Conservation (phyloP, 1,140 invertebrate species). For the Eufriesea mexicana region DNA sequence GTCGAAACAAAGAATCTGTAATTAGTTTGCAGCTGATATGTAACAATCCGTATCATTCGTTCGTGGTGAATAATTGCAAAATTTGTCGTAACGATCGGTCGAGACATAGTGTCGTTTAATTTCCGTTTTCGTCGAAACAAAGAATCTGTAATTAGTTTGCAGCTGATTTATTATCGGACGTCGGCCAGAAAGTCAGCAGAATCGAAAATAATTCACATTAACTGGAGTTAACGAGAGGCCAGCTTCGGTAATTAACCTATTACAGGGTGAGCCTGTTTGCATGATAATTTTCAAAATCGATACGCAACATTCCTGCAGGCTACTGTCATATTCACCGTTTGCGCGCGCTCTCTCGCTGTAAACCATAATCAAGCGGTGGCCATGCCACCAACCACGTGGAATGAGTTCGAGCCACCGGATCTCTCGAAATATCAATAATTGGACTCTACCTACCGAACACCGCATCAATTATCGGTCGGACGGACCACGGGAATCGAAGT, state of each 20-base stretch:
- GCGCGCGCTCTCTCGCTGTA: neutral
- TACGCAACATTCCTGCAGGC: constrained; percentile 33
- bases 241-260: constrained; percentile 43
- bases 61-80: neutral
- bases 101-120: neutral
- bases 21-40: constrained; percentile 30
- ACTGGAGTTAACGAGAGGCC: constrained; percentile 31
- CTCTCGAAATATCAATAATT: constrained; percentile 41
- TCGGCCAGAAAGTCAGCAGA: constrained; percentile 2
- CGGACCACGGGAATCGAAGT: neutral
- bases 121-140: neutral
- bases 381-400: constrained; percentile 4
- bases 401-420: constrained; percentile 19
- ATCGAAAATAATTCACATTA: constrained; percentile 45
- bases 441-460: neutral
- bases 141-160: constrained; percentile 37
- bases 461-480: constrained; percentile 30
- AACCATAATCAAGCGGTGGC: constrained; percentile 36
- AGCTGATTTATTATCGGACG: constrained; percentile 6
- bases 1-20: constrained; percentile 16
- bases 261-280: constrained; percentile 23
- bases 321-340: constrained; percentile 18
- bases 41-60: neutral
- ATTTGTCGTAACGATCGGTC: constrained; percentile 2
- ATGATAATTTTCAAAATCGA: constrained; percentile 56